These are phyloP conservation scores for Zalophus californianus DNA, from an alignment of 2,797 vertebrate genomes.

Conservation along the genomic window DNA sequence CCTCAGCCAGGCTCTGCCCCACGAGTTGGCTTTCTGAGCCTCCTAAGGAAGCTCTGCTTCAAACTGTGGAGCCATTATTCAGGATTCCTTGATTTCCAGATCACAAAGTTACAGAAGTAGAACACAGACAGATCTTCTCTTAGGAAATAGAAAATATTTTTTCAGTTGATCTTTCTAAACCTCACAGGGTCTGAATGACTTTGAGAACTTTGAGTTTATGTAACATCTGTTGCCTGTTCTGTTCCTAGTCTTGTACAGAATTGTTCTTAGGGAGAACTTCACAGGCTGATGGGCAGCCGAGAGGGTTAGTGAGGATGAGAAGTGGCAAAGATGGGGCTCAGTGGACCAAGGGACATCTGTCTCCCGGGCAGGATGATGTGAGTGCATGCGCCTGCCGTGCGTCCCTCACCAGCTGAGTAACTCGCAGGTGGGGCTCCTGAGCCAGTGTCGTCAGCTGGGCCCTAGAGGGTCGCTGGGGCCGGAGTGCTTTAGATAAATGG, in stretches of 20 bases:
- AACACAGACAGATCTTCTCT: neutral
- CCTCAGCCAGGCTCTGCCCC: neutral
- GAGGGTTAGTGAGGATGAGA: neutral
- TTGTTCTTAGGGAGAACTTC: neutral
- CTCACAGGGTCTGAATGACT: neutral
- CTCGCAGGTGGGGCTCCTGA: neutral
- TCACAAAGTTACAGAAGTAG: neutral
- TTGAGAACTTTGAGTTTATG: neutral
- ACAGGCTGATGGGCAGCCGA: neutral
- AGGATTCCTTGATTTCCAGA: neutral
- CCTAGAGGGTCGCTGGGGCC: neutral
- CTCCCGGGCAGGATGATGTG: too few relatives aligned
- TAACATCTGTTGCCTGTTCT: neutral
- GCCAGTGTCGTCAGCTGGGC: neutral
- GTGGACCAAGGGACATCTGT: neutral
- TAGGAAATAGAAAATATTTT: neutral
- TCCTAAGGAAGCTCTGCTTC: neutral
- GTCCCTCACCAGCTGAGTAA: neutral
- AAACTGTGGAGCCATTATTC: neutral
- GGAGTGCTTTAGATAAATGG: neutral
- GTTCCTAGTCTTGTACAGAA: neutral
- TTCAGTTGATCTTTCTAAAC: neutral
- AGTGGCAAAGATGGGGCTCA: neutral
- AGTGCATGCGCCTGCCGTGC: too few relatives aligned
- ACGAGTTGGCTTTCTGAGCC: neutral